phyloP scores from a whole-genome alignment of 2,797 vertebrate genomes.

The Heterohyrax brucei region DNA sequence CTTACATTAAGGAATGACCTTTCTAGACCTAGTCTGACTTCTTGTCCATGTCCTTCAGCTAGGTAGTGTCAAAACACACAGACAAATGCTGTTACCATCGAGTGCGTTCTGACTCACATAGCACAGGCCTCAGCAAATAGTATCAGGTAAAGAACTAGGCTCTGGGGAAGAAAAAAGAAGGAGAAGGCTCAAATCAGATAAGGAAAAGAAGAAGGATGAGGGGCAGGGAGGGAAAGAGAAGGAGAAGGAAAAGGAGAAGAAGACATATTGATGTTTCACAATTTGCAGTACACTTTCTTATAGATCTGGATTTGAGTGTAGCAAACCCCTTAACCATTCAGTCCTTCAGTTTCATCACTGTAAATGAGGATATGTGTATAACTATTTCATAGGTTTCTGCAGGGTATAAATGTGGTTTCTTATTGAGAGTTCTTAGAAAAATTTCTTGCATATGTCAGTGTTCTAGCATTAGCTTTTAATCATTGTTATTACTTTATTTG shows the following conservation, averaged over 20 bases:
- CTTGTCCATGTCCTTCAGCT: rapidly evolving
- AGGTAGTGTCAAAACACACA: no score
- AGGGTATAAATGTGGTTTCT: neutral
- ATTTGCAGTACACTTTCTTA: no score
- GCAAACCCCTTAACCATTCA: neutral
- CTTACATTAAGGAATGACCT: neutral
- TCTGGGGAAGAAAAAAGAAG: no score
- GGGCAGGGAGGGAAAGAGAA: no score
- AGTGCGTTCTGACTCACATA: no score
- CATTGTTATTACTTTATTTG: neutral
- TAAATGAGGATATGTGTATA: neutral
- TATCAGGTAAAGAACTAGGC: neutral
- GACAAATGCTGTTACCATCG: no score
- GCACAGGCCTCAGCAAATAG: neutral
- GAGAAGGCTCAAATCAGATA: no score
- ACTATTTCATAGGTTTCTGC: neutral
- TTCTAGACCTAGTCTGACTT: neutral
- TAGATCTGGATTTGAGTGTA: neutral
- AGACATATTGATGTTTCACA: no score
- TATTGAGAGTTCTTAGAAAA: neutral
- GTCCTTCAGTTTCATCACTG: neutral
- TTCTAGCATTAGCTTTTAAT: neutral
- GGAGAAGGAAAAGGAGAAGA: no score
- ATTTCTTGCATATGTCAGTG: neutral
- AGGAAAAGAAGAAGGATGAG: no score